Conservation (phyloP, 2,888 invertebrate genomes). For the Leptinotarsa tumamoca region DNA sequence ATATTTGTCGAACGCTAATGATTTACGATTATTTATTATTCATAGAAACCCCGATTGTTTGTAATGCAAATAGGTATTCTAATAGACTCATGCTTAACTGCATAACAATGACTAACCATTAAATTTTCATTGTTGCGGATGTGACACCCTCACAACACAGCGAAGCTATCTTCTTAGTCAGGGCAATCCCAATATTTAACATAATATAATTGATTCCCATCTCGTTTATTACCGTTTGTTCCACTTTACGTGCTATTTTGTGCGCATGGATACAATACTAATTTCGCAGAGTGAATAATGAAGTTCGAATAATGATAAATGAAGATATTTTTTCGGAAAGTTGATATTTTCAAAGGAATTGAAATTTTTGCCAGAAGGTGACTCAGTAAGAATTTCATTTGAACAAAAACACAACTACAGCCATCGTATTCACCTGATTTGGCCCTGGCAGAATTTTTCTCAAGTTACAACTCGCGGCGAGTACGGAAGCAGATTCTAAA, state of each 20-base stretch:
- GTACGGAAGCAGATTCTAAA: too few species aligned
- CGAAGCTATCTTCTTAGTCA: slow-evolving; percentile 17
- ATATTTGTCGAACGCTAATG: slow-evolving; percentile 1
- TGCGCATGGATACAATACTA: background rate
- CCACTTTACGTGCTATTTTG: slow-evolving; percentile 12
- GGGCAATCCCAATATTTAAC: slow-evolving; percentile 19
- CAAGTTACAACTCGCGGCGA: too few species aligned
- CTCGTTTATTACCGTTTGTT: slow-evolving; percentile 16
- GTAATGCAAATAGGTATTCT: slow-evolving; percentile 17
- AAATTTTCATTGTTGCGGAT: slow-evolving; percentile 21
- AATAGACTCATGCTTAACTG: slow-evolving; percentile 13
- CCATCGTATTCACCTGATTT: too few species aligned
- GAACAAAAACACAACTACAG: too few species aligned
- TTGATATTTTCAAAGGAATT: too few species aligned
- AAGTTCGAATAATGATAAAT: too few species aligned
- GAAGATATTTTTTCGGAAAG: background rate
- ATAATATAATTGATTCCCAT: slow-evolving; percentile 18
- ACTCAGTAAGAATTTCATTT: too few species aligned
- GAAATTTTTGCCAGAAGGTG: too few species aligned
- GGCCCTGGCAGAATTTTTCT: too few species aligned
- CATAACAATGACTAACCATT: slow-evolving; percentile 19
- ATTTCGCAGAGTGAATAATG: background rate
- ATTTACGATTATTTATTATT: slow-evolving; percentile 19
- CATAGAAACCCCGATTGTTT: slow-evolving; percentile 18
- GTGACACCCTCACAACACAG: slow-evolving; percentile 14